Evolutionary conservation across 2,113 vertebrate species (phyloP).

Genomic region (Porphyrio hochstetteri): DNA sequence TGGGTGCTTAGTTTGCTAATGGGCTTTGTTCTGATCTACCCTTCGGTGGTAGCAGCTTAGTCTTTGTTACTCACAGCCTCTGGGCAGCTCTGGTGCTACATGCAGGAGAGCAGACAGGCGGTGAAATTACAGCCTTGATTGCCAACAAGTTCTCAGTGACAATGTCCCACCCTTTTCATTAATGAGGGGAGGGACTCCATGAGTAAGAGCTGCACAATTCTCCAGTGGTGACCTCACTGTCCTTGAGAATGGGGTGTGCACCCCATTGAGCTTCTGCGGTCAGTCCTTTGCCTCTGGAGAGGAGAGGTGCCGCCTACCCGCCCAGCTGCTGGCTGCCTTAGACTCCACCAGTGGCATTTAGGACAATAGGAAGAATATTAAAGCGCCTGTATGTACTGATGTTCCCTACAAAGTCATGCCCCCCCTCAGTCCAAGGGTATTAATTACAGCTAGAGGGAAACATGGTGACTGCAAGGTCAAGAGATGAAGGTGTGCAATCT

Average conservation of each 20-base stretch:
- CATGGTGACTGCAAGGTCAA: constrained; percentile 17
- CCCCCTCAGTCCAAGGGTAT: background rate
- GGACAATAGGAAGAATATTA: rapidly evolving
- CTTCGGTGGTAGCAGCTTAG: background rate
- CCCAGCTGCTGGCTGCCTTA: background rate
- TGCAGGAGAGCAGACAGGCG: background rate
- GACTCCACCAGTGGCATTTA: background rate
- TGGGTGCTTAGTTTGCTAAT: background rate
- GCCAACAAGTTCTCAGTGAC: background rate
- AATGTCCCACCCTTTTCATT: background rate
- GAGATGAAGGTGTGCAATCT: background rate
- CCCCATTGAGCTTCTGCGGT: background rate
- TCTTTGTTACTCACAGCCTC: background rate
- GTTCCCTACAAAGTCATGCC: background rate
- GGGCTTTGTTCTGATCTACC: background rate
- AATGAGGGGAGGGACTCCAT: background rate
- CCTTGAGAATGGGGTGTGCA: background rate
- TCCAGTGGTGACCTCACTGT: background rate
- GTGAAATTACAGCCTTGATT: background rate
- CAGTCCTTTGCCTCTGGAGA: background rate
- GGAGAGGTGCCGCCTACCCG: background rate
- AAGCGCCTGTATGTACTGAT: background rate
- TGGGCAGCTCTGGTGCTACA: background rate
- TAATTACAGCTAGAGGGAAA: background rate
- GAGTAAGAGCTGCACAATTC: background rate